Percentiles rank a stretch among this genome's conserved stretches.
Conservation (phyloP, 2,888 invertebrate genomes). For the Hirtodrosophila trivittata region DNA sequence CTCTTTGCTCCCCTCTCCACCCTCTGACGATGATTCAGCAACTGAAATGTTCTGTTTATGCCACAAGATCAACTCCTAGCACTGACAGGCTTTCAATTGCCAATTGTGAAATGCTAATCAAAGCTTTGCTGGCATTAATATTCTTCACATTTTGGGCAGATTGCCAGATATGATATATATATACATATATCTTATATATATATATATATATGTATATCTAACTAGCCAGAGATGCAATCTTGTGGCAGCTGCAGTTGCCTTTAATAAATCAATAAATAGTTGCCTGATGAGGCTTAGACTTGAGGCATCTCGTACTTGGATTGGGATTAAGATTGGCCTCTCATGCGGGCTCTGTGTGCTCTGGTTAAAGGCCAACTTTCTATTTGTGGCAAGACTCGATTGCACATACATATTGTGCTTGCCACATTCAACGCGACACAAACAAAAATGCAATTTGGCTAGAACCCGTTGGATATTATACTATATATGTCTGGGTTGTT, state of each 20-base stretch:
- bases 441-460: not conserved
- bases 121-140: constrained; percentile 29
- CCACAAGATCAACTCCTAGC: constrained; percentile 20
- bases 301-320: constrained; percentile 5
- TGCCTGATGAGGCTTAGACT: not conserved
- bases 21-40: constrained; percentile 42
- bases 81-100: constrained; percentile 22
- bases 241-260: constrained; percentile 8
- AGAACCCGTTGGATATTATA: constrained; percentile 11
- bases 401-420: no score
- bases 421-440: constrained; percentile 16
- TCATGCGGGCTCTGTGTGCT: constrained; percentile 8
- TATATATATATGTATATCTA: not conserved
- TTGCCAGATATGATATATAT: not conserved
- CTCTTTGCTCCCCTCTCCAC: no score
- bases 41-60: constrained; percentile 14
- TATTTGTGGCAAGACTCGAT: constrained; percentile 33
- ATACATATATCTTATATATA: not conserved
- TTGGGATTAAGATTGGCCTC: constrained; percentile 10
- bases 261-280: constrained; percentile 39
- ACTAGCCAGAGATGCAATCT: no score
- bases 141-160: constrained; percentile 7
- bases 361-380: constrained; percentile 38
- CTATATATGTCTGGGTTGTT: no score
- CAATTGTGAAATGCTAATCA: constrained; percentile 45